Conservation (phyloP, 2,797 vertebrate species). For the Enteromius treurensis region DNA sequence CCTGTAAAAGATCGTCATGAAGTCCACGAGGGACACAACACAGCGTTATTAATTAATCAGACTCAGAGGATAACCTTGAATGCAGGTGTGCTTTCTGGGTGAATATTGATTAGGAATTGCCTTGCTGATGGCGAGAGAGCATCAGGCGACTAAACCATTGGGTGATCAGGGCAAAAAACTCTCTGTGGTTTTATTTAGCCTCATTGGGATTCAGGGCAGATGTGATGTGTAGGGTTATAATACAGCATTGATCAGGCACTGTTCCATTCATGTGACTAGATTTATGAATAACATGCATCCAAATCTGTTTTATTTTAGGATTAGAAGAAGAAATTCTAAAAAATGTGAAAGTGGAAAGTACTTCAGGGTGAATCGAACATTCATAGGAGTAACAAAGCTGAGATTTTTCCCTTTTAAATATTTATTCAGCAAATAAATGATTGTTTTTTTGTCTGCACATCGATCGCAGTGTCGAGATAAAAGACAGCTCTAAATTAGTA, state of each 20-base stretch:
- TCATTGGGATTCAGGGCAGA: conserved; percentile 73
- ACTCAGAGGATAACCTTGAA: conserved; percentile 73
- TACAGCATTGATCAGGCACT: conserved; percentile 69
- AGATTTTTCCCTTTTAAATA: conserved; percentile 12
- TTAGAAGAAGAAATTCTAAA: conserved; percentile 3
- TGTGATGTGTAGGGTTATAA: conserved; percentile 70
- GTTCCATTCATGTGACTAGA: conserved; percentile 48
- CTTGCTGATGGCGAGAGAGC: conserved; percentile 79
- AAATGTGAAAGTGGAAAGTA: neutral
- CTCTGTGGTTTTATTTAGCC: conserved; percentile 70
- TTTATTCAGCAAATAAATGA: conserved; percentile 8
- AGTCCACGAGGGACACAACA: conserved; percentile 39
- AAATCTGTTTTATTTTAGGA: neutral
- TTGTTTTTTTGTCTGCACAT: conserved; percentile 5
- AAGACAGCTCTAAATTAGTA: conserved; percentile 24
- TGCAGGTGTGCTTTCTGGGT: conserved; percentile 63
- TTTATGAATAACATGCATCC: conserved; percentile 8
- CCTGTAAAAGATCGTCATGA: conserved; percentile 49
- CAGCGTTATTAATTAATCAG: conserved; percentile 73
- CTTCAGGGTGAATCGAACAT: conserved; percentile 12
- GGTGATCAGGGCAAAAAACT: conserved; percentile 73
- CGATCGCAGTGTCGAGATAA: conserved; percentile 5
- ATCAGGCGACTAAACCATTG: conserved; percentile 69
- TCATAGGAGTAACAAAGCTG: neutral
- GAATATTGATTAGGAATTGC: conserved; percentile 79